Conservation (phyloP, 1,140 invertebrate genomes). For the Penaeus chinensis region DNA sequence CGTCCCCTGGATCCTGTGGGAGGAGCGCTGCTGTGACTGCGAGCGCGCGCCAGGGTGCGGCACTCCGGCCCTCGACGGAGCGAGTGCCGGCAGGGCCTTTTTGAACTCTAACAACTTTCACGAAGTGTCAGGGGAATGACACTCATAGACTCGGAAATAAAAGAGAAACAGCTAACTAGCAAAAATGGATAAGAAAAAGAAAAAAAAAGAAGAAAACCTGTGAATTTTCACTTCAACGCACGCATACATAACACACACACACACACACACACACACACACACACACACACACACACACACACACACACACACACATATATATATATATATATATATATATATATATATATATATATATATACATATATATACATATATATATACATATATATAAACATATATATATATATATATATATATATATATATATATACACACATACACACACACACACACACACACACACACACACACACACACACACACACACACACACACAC, state of each 20-base stretch:
- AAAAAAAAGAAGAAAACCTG: background rate
- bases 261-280: background rate
- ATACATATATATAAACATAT: background rate
- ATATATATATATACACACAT: slow-evolving; percentile 8
- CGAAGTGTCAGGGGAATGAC: background rate
- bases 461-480: background rate
- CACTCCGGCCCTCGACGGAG: too few species aligned
- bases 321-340: slow-evolving; percentile 2
- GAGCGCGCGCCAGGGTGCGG: too few species aligned
- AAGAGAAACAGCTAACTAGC: background rate
- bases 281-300: background rate
- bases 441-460: background rate
- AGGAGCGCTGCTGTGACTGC: background rate
- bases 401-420: background rate
- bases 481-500: slow-evolving; percentile 27
- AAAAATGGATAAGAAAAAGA: background rate
- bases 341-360: background rate
- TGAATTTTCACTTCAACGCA: background rate
- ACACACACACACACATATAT: background rate
- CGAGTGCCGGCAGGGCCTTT: too few species aligned
- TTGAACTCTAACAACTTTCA: too few species aligned
- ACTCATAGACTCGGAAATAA: background rate
- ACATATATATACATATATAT: background rate
- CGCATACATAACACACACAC: background rate
- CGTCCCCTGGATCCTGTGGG: slow-evolving; percentile 31